Evolutionary conservation across 2,113 vertebrate genomes (phyloP), one percentile per base, ranked within the genome.

Genomic region (Morone chrysops): DNA sequence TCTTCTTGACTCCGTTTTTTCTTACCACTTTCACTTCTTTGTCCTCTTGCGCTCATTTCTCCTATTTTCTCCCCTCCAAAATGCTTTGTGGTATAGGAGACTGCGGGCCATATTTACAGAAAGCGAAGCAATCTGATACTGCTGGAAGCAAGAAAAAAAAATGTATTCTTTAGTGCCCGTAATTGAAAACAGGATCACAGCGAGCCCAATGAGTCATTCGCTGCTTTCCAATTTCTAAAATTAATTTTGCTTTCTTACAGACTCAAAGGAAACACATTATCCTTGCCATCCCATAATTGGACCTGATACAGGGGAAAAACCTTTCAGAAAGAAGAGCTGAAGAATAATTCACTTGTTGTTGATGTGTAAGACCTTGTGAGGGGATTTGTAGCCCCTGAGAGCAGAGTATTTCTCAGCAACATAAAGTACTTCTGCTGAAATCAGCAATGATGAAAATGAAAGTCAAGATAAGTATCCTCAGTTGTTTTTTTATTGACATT

Each of bases 151-250:
- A 80, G 51, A 82, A 78, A 83, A 75, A 82, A 66, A 25, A 18
- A 25, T 25, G 6, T 13, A 60, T 80, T 60, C 70, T 87, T 70
- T 83, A 76, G 82, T 85, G 80, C 65, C 83, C 81, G 48, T 95
- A 92, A 94, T 93, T 95, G 93, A 91, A 95, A 94, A 91, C 93
- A 94, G 91, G 70, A 87, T 89, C n/a, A 70, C 79, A 60, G 56
- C 48, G 62, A 79, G 70, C 62, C 50, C 50, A 78, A 17, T 81
- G 78, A 92, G 63, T 91, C 86, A 84, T 60, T 81, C 78, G 67
- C n/a, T 67, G 62, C 80, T 84, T 76, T 88, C 59, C 43, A 54
- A 41, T 71, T 79, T 83, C 80, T 83, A 41, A 85, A 90, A 78
- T 74, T 45, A 78, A 70, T 86, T 84, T 75, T 43, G 22, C 45